Percentiles rank a stretch among this genome's conserved stretches.
These are phyloP conservation scores for Phaonia tiefii DNA, from an alignment of 2,888 invertebrate genomes.

Conservation along the genomic window DNA sequence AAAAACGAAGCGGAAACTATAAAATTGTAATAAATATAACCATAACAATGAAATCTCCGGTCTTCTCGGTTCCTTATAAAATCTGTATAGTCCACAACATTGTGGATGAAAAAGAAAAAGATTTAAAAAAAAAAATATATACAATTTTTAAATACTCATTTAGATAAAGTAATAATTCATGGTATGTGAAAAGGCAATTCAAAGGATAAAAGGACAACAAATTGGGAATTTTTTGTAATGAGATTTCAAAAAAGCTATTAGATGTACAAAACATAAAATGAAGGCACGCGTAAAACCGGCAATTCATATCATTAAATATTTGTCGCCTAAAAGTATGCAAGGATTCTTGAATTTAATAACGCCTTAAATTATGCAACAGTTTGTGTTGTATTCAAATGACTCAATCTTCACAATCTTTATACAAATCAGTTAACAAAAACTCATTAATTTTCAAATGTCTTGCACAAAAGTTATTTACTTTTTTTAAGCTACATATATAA, in stretches of 20 bases:
- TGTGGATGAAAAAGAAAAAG: not conserved
- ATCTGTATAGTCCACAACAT: no score
- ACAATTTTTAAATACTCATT: constrained; percentile 21
- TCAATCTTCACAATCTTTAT: not conserved
- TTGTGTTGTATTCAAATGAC: not conserved
- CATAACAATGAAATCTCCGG: constrained; percentile 30
- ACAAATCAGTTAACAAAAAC: constrained; percentile 26
- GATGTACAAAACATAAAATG: no score
- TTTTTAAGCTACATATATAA: no score
- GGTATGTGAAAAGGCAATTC: not conserved
- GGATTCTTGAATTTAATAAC: not conserved
- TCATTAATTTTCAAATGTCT: constrained; percentile 51
- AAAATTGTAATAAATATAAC: constrained; percentile 32
- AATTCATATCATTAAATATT: constrained; percentile 20
- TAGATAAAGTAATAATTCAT: constrained; percentile 22
- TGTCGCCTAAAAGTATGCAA: not conserved
- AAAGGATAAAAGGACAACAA: not conserved
- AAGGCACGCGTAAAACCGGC: no score
- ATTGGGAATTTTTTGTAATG: no score
- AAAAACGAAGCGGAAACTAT: constrained; percentile 32
- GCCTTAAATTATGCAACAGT: not conserved
- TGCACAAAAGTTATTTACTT: no score
- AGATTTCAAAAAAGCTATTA: no score
- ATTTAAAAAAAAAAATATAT: no score
- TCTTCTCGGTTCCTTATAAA: not conserved